These are phyloP conservation scores for Pheosia gnoma DNA, from an alignment of 2,888 invertebrate genomes.

Conservation along the genomic window DNA sequence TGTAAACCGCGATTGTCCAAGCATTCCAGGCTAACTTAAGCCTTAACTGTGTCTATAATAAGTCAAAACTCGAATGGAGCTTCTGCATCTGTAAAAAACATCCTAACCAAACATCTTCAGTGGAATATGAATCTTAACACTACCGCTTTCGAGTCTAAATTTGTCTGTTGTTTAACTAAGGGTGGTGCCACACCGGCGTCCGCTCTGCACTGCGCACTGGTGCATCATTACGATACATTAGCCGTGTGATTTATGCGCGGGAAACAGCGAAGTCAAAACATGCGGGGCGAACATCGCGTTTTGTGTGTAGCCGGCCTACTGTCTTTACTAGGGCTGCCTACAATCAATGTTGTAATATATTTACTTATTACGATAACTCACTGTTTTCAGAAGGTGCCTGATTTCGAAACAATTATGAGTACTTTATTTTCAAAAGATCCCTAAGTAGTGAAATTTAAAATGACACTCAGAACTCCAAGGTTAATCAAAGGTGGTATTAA, in stretches of 20 bases:
- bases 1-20: constrained; percentile 50
- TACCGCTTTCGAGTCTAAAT: constrained; percentile 32
- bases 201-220: constrained; percentile 50
- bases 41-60: constrained; percentile 6
- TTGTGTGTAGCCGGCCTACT: constrained; percentile 41
- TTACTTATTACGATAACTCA: not conserved
- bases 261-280: constrained; percentile 79
- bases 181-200: constrained; percentile 54
- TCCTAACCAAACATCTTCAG: not conserved
- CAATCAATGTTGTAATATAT: not conserved
- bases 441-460: too few relatives aligned
- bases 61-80: constrained; percentile 10
- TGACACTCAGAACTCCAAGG: too few relatives aligned
- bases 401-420: too few relatives aligned
- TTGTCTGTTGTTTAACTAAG: constrained; percentile 38
- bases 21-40: constrained; percentile 4
- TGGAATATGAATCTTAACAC: constrained; percentile 11
- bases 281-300: constrained; percentile 51
- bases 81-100: not conserved
- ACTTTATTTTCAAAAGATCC: too few relatives aligned
- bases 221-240: constrained; percentile 81
- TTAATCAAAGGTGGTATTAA: too few relatives aligned
- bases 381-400: not conserved
- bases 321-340: constrained; percentile 52
- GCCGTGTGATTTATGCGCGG: constrained; percentile 79